These are phyloP conservation scores for Eurypyga helias DNA, from an alignment of 2,113 vertebrate species.

Conservation along the genomic window DNA sequence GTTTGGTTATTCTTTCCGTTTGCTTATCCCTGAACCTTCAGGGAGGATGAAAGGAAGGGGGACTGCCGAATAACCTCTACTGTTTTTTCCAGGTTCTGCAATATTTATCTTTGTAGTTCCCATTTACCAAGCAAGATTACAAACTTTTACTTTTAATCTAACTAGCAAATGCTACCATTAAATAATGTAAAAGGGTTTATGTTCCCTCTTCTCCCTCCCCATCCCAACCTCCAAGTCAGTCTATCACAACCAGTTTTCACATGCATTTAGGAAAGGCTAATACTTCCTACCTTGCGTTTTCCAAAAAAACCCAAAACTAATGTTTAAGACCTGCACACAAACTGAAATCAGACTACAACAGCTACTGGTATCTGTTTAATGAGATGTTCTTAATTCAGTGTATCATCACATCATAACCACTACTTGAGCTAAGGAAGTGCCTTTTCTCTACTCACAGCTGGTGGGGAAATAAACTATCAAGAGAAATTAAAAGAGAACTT, in stretches of 20 bases:
- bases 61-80: constrained; percentile 38
- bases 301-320: neutral
- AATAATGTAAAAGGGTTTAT: neutral
- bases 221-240: neutral
- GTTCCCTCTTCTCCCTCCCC: neutral
- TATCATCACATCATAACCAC: neutral
- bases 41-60: neutral
- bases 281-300: neutral
- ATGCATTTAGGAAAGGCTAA: neutral
- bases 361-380: neutral
- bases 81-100: neutral
- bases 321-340: neutral
- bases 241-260: neutral
- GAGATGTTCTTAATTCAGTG: neutral
- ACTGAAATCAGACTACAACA: neutral
- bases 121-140: constrained; percentile 8
- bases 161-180: neutral
- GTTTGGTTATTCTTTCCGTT: constrained; percentile 49
- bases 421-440: neutral
- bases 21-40: constrained; percentile 56
- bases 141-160: neutral
- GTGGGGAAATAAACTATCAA: neutral
- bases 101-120: neutral
- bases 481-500: neutral
- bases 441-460: neutral